Base-by-base conservation (phyloP, 2,888 invertebrate genomes). In the Mamestra brassicae region DNA sequence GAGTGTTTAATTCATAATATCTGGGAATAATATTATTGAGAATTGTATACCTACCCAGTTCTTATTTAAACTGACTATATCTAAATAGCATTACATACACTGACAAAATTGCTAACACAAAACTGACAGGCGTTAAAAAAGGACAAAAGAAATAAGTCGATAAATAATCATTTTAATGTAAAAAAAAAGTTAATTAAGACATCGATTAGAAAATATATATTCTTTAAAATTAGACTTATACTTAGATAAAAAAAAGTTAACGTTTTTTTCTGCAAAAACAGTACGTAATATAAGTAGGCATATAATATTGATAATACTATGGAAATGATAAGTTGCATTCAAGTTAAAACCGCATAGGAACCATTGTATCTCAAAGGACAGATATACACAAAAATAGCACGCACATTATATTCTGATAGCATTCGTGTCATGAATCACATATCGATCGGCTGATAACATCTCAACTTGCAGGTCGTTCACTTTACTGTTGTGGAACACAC, bases 401-500 rank as follows among this genome's bases (percentile, higher is more conserved):
- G 71, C 78, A 80, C 75, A 76, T 81, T 73, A 74, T 60, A 81
- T 67, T 69, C 71, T 80, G 76, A 87, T 83, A 81, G 72, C 70
- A 75, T 80, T 85, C 78, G 76, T 78, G 80, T 76, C 77, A 84
- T 91, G 89, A 90, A 90, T 90, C 88, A 88, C 71, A 66, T 87
- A 90, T 90, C 90, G 91, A 91, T 90, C 89, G 81, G 36, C 77
- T 84, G 91, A 90, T 91, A 90, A 85, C 82, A 89, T 90, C 88
- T 83, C 76, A 62, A 74, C 70, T 66, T 69, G 64, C 76, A 78
- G 90, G 86, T 88, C 87, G 82, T 90, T 89, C 83, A 89, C 88
- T 69, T 85, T 54, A 54, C 55, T 71, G 60, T 63, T 69, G 57
- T 66, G 62, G 61, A 79, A 38, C 67, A 70, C 47, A 36, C 50